phyloP scores from a whole-genome alignment of 2,797 vertebrate genomes.

The Periophthalmus magnuspinnatus region DNA sequence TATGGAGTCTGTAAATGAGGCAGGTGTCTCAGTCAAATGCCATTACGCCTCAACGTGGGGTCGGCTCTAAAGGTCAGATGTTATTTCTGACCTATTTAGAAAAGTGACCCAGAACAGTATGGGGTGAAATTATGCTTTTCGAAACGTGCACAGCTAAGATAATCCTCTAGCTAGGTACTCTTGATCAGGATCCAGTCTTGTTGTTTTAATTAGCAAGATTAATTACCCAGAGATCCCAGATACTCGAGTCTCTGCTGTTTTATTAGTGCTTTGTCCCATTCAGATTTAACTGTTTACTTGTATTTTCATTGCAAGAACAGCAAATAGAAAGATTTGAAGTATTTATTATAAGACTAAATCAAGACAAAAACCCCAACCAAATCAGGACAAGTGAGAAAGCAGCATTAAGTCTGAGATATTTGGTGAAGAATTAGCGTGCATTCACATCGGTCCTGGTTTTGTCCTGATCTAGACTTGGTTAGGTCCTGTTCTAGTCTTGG shows the following conservation, averaged over 20 bases:
- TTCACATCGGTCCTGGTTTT: no score
- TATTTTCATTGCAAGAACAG: neutral
- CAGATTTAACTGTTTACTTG: neutral
- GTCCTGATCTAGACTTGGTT: no score
- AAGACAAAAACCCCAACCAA: neutral
- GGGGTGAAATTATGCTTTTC: neutral
- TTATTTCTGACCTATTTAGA: neutral
- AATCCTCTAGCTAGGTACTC: neutral
- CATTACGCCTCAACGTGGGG: constrained; percentile 39
- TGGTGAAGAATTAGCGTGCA: neutral
- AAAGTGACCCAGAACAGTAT: neutral
- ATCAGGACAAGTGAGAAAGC: no score
- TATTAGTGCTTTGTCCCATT: neutral
- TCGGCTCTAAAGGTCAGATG: constrained; percentile 41
- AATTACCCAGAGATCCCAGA: no score
- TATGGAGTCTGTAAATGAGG: constrained; percentile 26
- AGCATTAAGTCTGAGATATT: neutral
- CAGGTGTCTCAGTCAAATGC: constrained; percentile 32
- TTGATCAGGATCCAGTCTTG: neutral
- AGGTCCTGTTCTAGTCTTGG: no score
- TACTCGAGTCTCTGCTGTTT: neutral
- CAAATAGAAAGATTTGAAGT: neutral
- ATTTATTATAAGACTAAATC: neutral
- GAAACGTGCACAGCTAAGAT: neutral
- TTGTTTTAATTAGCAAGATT: no score